A percentile compares a stretch with the other conserved stretches of the same genome.
Conservation (phyloP, 1,140 invertebrate species). For the Chironomus striatipennis region DNA sequence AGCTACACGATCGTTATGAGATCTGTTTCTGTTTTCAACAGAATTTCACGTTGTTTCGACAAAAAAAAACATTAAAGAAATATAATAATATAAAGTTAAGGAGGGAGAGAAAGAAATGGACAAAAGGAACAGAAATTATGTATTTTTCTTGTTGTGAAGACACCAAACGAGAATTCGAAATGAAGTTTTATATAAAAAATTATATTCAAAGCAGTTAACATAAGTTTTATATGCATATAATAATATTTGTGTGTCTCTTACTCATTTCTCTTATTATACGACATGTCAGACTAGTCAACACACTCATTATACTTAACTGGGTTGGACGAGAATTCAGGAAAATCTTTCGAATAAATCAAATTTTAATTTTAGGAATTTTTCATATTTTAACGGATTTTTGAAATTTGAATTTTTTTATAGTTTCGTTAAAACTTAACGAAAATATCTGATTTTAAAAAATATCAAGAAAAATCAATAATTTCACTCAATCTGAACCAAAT, state of each 20-base stretch:
- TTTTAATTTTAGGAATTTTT: too few species aligned
- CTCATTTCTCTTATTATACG: background rate
- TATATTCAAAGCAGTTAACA: slow-evolving; percentile 2
- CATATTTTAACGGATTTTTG: too few species aligned
- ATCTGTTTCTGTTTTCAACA: background rate
- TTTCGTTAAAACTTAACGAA: too few species aligned
- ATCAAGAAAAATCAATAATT: too few species aligned
- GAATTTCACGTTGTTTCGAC: slow-evolving; percentile 6
- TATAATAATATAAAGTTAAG: background rate
- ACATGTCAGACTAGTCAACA: background rate
- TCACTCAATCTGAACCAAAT: too few species aligned
- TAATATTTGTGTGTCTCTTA: slow-evolving; percentile 6
- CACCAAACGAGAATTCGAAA: slow-evolving; percentile 12
- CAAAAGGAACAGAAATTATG: too few species aligned
- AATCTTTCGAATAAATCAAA: background rate
- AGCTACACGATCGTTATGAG: slow-evolving; percentile 4
- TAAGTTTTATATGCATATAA: slow-evolving; percentile 10
- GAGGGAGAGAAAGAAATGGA: too few species aligned
- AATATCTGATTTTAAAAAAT: too few species aligned
- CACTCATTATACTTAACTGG: background rate
- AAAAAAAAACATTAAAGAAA: background rate
- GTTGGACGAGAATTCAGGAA: background rate
- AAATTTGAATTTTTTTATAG: too few species aligned
- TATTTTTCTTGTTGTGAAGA: background rate
- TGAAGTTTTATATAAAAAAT: background rate